These are phyloP conservation scores for Oplegnathus fasciatus DNA, from an alignment of 2,113 vertebrate species.

Conservation along the genomic window DNA sequence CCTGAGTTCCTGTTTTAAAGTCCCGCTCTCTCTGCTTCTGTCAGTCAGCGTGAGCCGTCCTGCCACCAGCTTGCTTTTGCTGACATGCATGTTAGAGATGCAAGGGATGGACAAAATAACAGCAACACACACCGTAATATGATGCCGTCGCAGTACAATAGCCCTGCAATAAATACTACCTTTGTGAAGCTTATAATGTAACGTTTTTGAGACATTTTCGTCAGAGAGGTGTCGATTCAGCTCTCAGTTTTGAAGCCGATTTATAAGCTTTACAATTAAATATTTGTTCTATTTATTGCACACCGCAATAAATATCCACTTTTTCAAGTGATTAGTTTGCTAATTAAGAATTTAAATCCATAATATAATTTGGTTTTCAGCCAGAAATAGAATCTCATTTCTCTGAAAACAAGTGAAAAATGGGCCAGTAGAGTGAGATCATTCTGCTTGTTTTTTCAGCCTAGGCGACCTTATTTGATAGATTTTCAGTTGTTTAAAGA, in stretches of 20 bases:
- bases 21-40: conserved; percentile 45
- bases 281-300: conserved; percentile 59
- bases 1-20: conserved; percentile 27
- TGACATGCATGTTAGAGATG: conserved; percentile 63
- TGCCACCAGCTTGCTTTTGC: conserved; percentile 54
- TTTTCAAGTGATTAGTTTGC: conserved; percentile 32
- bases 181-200: conserved; percentile 52
- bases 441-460: conserved; percentile 18
- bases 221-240: background rate
- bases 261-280: conserved; percentile 49
- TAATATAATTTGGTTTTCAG: conserved; percentile 7
- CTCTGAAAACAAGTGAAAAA: conserved; percentile 24
- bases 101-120: conserved; percentile 37
- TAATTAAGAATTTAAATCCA: conserved; percentile 17
- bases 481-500: conserved; percentile 12
- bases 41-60: conserved; percentile 26
- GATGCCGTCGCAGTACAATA: conserved; percentile 13
- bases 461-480: background rate
- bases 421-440: background rate
- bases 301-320: conserved; percentile 50
- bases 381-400: background rate
- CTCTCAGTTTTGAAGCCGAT: conserved; percentile 18
- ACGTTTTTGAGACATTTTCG: background rate
- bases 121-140: conserved; percentile 4
- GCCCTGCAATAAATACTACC: conserved; percentile 44